Conservation (phyloP, 2,797 vertebrate species). For the Syngnathus acus region DNA sequence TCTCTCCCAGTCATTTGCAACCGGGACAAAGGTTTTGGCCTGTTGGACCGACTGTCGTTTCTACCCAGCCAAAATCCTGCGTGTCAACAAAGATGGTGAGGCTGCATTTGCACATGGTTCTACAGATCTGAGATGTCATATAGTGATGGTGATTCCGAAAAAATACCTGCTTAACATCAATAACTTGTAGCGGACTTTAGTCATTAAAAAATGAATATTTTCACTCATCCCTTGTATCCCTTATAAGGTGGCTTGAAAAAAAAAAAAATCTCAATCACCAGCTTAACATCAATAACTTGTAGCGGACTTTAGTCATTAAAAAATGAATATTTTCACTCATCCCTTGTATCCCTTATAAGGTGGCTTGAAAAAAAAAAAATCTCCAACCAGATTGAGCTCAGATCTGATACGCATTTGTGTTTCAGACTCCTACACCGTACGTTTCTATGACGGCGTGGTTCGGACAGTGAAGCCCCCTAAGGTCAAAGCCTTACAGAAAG, state of each 20-base stretch:
- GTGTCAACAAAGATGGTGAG: slow-evolving; percentile 84
- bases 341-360: no score
- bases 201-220: no score
- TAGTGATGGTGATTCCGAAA: no score
- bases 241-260: no score
- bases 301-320: no score
- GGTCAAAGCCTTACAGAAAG: slow-evolving; percentile 88
- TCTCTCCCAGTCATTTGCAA: slow-evolving; percentile 67
- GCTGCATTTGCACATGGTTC: neutral
- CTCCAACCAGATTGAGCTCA: neutral
- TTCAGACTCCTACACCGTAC: slow-evolving; percentile 91
- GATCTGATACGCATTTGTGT: slow-evolving; percentile 3
- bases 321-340: no score
- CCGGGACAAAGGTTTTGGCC: slow-evolving; percentile 83
- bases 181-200: no score
- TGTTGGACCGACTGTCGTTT: slow-evolving; percentile 93
- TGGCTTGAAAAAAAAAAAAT: neutral
- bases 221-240: no score
- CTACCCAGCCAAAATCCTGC: slow-evolving; percentile 85
- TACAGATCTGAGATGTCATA: no score
- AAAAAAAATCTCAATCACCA: no score
- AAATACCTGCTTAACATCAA: no score
- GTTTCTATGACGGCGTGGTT: slow-evolving; percentile 93
- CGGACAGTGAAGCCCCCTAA: slow-evolving; percentile 94
- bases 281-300: no score